phyloP scores from a whole-genome alignment of 1,140 invertebrate species.

The Steinernema feltiae region DNA sequence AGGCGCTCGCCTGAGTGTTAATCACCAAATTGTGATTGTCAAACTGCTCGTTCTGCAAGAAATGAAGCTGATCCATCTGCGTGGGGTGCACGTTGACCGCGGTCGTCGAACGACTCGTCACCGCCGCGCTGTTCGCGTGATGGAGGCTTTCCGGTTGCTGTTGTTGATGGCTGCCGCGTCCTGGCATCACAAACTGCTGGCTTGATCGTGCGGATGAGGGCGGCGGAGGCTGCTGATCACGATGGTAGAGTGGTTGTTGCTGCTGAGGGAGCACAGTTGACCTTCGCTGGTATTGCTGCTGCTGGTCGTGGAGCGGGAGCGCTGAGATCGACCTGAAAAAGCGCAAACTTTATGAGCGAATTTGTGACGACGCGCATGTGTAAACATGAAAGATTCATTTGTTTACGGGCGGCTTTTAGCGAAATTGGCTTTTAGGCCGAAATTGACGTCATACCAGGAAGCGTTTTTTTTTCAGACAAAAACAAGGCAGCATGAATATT shows the following conservation, averaged over 20 bases:
- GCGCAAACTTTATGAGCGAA: too few species aligned
- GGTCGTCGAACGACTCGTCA: background rate
- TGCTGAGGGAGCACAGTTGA: background rate
- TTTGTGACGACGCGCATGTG: too few species aligned
- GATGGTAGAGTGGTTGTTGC: background rate
- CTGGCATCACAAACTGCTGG: background rate
- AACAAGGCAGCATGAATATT: too few species aligned
- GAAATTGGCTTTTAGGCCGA: too few species aligned
- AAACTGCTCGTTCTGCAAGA: constrained; percentile 6
- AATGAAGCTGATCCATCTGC: background rate
- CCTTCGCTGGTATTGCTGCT: background rate
- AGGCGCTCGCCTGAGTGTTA: constrained; percentile 17
- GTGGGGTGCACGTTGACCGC: background rate
- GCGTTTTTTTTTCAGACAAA: too few species aligned
- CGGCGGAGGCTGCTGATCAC: background rate
- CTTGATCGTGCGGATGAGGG: background rate
- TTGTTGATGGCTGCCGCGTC: background rate
- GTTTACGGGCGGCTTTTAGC: too few species aligned
- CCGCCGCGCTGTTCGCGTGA: constrained; percentile 4
- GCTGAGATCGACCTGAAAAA: background rate
- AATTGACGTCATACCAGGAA: too few species aligned
- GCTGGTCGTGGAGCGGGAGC: constrained; percentile 3
- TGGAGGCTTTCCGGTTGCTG: background rate
- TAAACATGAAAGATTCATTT: too few species aligned
- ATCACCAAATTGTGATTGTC: background rate